Evolutionary conservation across 2,113 vertebrate genomes (phyloP), one percentile per base, ranked within the genome.

Genomic region (Carlito syrichta): DNA sequence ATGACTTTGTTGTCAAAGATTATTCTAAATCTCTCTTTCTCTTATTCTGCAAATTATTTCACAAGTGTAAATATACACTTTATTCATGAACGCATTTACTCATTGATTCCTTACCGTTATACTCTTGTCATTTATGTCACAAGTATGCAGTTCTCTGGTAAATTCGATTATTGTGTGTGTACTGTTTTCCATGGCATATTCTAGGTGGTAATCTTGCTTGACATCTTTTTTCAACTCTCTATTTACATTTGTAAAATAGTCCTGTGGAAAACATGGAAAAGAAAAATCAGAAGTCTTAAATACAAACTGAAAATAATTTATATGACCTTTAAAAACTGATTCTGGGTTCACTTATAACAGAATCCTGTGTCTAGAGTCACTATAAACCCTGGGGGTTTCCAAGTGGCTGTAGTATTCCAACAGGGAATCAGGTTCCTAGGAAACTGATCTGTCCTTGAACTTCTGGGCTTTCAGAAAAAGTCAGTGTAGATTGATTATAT

Each of bases 151-250:
- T 43, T 99, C 98, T 97, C 99, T 98, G 96, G 98, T 99, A 97
- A 99, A 99, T 69, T 98, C 99, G 91, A 99, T 87, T 76, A 99
- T 86, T 3, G 99, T 99, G 73, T 99, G 99, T 7, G 99, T 99
- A 54, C 96, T 97, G 81, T 99, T 99, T 98, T 99, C 99, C 98
- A 98, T 98, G 66, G 98, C 99, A 76, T 99, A 99, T 25, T 99
- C 99, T 83, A 99, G 98, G 54, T 97, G 98, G 89, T 99, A 99
- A 98, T 99, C 99, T 97, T 99, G 99, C 38, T 99, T 98, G 19
- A 96, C 25, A 45, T 99, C 99, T 97, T 97, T 99, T 96, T 98
- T 98, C n/a, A 99, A 97, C 56, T 98, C 98, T 98, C 99, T 99
- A 73, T 98, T 98, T 89, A 98, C 97, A 98, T 99, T 99, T 94